Evolutionary conservation across 2,888 invertebrate species (phyloP).

Genomic region (Macaria liturata): DNA sequence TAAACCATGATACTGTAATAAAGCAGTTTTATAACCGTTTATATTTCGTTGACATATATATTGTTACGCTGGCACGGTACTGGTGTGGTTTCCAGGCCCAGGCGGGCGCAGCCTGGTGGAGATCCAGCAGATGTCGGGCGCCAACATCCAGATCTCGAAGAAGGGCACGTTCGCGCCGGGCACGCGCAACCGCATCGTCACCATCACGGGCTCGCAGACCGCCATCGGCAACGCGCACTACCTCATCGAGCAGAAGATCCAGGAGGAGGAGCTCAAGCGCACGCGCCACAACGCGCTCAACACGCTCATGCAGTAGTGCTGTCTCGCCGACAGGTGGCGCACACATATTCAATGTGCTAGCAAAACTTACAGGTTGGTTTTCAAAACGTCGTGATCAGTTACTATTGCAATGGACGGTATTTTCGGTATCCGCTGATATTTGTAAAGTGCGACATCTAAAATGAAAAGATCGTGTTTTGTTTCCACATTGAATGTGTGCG

Average conservation of each 20-base stretch:
- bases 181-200: slow-evolving; percentile 98
- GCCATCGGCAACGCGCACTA: slow-evolving; percentile 96
- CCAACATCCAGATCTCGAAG: slow-evolving; percentile 99
- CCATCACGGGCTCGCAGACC: slow-evolving; percentile 94
- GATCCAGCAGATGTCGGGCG: slow-evolving; percentile 98
- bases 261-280: slow-evolving; percentile 97
- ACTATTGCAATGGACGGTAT: too few relatives aligned
- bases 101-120: slow-evolving; percentile 98
- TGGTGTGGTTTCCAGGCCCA: slow-evolving; percentile 84
- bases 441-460: too few relatives aligned
- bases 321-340: not conserved
- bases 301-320: slow-evolving; percentile 86
- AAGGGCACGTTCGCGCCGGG: slow-evolving; percentile 99
- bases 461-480: too few relatives aligned
- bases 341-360: too few relatives aligned
- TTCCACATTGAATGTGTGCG: too few relatives aligned
- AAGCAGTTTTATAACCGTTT: too few relatives aligned
- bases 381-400: too few relatives aligned
- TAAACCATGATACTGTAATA: too few relatives aligned
- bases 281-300: slow-evolving; percentile 93
- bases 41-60: too few relatives aligned
- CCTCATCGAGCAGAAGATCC: slow-evolving; percentile 98
- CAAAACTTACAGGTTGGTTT: too few relatives aligned
- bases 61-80: too few relatives aligned
- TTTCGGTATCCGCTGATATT: too few relatives aligned